Base-by-base conservation (phyloP, 2,888 invertebrate genomes). In the Spilarctia lutea region DNA sequence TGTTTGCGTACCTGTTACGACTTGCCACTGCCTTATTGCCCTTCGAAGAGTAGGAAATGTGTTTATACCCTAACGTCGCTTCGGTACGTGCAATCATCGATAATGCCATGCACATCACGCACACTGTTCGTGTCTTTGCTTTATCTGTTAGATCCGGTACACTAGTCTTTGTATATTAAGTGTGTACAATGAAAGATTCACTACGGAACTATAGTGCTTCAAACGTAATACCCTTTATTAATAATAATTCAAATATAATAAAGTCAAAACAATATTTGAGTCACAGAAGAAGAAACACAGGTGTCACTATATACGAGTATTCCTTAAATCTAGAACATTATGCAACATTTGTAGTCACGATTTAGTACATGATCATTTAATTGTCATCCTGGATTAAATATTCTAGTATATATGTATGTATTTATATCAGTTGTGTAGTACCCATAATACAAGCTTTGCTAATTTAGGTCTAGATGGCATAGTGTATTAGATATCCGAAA, bases 111-210 rank as follows among this genome's bases (percentile, higher is more conserved):
- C 90, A 70, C 74, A 78, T 89, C 92, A 91, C 92, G 92, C 88
- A 81, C 76, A 24, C 48, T 67, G 82, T 87, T 87, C 90, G 88
- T 89, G 91, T 88, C 84, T 74, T 77, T 77, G 81, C 81, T 88
- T 83, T 83, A 87, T 87, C 84, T 85, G 85, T 86, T 89, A 86
- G 90, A 91, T 91, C 92, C 92, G 92, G 92, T 87, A 89, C 83
- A 86, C 79, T 79, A 75, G 73, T 73, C 85, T 87, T 84, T 81
- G 86, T 88, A 88, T 88, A 87, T 87, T 81, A 84, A 84, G 80
- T 82, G 84, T 83, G 18, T 13, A 33, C 20, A 48, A 18, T 13
- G 24, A 45, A 8, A 45, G 16, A n/a, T 24, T 30, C 42, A 56
- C 42, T 60, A 45, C 63, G 56, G 35, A 56, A 68, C 56, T 30